Evolutionary conservation across 2,888 invertebrate genomes (phyloP).

Genomic region (Drosophila mimetica): DNA sequence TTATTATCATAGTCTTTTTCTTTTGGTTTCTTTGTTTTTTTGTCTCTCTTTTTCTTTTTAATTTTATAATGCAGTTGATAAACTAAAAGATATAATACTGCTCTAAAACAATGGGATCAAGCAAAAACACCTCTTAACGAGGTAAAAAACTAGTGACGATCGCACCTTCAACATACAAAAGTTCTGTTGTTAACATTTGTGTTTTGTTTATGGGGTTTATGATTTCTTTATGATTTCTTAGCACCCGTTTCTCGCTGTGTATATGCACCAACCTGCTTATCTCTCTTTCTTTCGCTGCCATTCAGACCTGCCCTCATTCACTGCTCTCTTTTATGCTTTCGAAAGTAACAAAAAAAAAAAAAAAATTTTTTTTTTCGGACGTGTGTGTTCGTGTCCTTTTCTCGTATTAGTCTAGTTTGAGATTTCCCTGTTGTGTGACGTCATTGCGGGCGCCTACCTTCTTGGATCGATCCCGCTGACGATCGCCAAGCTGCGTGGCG

Average conservation of each 20-base stretch:
- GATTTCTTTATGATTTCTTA: background rate
- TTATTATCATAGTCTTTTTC: constrained; percentile 8
- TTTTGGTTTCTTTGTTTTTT: background rate
- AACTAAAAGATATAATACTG: constrained; percentile 8
- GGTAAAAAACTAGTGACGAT: too few species aligned
- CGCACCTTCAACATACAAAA: too few species aligned
- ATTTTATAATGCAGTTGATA: background rate
- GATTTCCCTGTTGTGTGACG: constrained; percentile 74
- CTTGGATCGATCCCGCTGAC: constrained; percentile 66
- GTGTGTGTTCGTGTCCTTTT: too few species aligned
- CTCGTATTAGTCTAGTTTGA: constrained; percentile 68
- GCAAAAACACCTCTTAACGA: too few species aligned
- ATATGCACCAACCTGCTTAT: constrained; percentile 12
- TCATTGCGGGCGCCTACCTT: constrained; percentile 62
- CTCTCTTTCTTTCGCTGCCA: constrained; percentile 6
- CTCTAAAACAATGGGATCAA: background rate
- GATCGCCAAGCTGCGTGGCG: constrained; percentile 67
- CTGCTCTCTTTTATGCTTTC: constrained; percentile 5
- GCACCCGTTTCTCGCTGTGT: constrained; percentile 7
- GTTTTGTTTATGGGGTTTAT: background rate
- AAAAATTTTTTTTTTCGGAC: too few species aligned
- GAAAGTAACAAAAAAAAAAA: constrained; percentile 1
- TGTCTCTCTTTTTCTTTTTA: too few species aligned
- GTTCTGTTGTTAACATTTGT: too few species aligned
- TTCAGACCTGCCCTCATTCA: constrained; percentile 11